A percentile compares a stretch with the other conserved stretches of the same genome.
phyloP scores from a whole-genome alignment of 2,797 vertebrate genomes.

The Pangasius djambal region DNA sequence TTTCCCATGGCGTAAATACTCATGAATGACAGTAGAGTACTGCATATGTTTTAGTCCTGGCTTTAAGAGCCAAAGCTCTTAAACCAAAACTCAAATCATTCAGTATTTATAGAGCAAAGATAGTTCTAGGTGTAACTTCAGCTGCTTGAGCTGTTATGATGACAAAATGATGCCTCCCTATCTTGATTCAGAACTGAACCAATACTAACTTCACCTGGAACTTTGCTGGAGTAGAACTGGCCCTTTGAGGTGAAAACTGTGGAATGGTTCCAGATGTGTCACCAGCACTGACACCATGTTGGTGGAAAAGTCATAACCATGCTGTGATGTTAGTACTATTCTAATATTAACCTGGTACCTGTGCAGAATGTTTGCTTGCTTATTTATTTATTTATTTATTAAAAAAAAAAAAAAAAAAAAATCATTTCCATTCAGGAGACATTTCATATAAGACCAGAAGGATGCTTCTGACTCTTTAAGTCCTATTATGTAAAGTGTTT shows the following conservation, averaged over 20 bases:
- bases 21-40: neutral
- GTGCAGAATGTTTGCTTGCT: neutral
- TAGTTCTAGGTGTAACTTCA: neutral
- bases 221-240: neutral
- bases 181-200: neutral
- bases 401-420: no score
- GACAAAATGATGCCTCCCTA: neutral
- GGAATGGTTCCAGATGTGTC: neutral
- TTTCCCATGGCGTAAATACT: neutral
- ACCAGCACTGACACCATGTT: neutral
- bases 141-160: neutral
- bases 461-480: neutral
- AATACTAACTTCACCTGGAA: neutral
- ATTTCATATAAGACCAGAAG: neutral
- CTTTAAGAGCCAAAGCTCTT: neutral
- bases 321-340: neutral
- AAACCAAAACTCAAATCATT: neutral
- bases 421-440: neutral
- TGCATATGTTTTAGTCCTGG: neutral
- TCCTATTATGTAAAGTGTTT: neutral
- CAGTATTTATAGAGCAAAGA: neutral
- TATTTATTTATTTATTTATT: no score
- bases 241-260: neutral
- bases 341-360: neutral
- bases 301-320: neutral